A percentile compares a stretch with the other conserved stretches of the same genome.
Evolutionary conservation across 2,888 invertebrate species (phyloP).

Genomic region (Rhagium mordax): DNA sequence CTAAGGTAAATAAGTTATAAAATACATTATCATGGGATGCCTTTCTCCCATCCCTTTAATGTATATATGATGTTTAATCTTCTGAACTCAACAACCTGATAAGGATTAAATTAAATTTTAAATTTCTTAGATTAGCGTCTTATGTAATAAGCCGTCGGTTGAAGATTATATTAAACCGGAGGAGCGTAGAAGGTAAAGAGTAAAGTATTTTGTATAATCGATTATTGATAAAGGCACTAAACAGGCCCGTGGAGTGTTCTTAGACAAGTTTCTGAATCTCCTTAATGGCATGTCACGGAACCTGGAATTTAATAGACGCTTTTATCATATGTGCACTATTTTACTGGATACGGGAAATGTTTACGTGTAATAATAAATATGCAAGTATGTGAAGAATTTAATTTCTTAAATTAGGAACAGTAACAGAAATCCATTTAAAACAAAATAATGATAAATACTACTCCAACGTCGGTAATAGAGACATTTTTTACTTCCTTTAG

Average conservation of each 20-base stretch:
- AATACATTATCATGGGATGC: not conserved
- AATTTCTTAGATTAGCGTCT: slow-evolving; percentile 16
- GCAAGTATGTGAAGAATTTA: no score
- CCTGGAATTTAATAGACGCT: slow-evolving; percentile 5
- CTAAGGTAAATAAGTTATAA: not conserved
- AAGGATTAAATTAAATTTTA: slow-evolving; percentile 21
- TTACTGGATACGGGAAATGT: not conserved
- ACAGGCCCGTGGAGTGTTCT: not conserved
- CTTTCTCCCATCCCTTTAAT: not conserved
- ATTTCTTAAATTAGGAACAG: no score
- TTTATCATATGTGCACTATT: not conserved
- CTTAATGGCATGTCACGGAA: not conserved
- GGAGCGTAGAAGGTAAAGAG: not conserved
- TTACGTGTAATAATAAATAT: not conserved
- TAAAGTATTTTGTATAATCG: slow-evolving; percentile 19
- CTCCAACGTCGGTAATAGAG: no score
- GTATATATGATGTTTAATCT: not conserved
- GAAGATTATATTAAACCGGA: slow-evolving; percentile 10
- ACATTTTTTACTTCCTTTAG: no score
- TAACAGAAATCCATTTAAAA: no score
- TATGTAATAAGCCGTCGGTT: not conserved
- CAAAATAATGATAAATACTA: no score
- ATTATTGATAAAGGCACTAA: slow-evolving; percentile 14
- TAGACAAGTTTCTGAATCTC: not conserved
- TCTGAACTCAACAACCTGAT: not conserved